phyloP scores from a whole-genome alignment of 2,113 vertebrate genomes.

The Gallinago paraguaiae region DNA sequence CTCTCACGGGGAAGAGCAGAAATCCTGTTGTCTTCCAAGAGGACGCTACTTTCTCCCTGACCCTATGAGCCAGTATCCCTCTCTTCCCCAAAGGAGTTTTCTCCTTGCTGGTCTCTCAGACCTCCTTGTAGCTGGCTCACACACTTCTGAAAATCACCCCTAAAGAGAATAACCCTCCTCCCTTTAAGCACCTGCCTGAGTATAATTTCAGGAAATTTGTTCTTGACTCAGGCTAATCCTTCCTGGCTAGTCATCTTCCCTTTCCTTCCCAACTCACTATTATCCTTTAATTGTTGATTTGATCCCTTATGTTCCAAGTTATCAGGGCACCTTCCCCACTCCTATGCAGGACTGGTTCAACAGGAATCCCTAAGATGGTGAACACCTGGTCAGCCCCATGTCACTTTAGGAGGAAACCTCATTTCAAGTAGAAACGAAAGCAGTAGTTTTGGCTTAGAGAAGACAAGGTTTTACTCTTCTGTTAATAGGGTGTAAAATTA shows the following conservation, averaged over 20 bases:
- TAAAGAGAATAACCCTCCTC: background rate
- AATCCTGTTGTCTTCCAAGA: background rate
- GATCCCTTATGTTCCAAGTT: background rate
- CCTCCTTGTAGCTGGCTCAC: background rate
- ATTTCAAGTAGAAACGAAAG: background rate
- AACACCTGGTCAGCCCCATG: background rate
- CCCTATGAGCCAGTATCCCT: background rate
- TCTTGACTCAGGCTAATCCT: conserved; percentile 50
- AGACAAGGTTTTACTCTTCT: background rate
- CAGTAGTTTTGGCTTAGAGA: background rate
- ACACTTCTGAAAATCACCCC: background rate
- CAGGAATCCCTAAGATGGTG: background rate
- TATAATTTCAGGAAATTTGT: conserved; percentile 52
- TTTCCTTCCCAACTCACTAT: conserved; percentile 47
- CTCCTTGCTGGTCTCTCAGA: background rate
- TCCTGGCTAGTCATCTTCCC: conserved; percentile 66
- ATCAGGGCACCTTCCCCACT: background rate
- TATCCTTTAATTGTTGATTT: conserved; percentile 57
- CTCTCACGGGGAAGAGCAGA: background rate
- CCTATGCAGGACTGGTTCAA: background rate
- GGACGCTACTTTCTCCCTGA: background rate
- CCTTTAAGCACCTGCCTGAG: conserved; percentile 32
- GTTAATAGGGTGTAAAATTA: background rate
- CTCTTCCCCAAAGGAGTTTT: background rate
- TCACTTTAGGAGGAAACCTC: background rate